These are phyloP conservation scores for Cryptotis parvus DNA, from an alignment of 2,113 vertebrate species.

Conservation along the genomic window DNA sequence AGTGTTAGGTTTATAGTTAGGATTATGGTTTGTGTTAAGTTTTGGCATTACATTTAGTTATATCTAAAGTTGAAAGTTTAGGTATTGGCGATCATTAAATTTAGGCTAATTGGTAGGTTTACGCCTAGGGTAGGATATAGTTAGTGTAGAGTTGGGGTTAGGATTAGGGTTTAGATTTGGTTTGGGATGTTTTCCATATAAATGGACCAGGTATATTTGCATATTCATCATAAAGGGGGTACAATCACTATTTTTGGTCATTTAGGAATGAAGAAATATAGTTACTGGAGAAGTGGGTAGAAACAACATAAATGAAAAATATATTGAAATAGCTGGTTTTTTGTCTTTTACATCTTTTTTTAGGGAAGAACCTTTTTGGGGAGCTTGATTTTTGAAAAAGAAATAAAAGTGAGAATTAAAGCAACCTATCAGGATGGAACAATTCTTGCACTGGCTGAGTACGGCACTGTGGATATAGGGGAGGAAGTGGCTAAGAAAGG, in stretches of 20 bases:
- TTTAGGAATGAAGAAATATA: constrained; percentile 42
- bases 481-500: constrained; percentile 90
- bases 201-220: not conserved
- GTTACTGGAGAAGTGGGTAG: constrained; percentile 42
- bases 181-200: not conserved
- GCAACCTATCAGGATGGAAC: constrained; percentile 86
- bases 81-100: too few relatives aligned
- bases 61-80: not conserved
- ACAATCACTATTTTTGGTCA: not conserved
- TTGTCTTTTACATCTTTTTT: constrained; percentile 55
- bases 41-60: not conserved
- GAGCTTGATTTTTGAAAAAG: constrained; percentile 89
- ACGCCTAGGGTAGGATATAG: too few relatives aligned
- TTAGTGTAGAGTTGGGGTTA: too few relatives aligned
- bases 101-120: too few relatives aligned
- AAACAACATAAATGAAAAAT: constrained; percentile 56
- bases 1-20: too few relatives aligned
- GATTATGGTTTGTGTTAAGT: too few relatives aligned
- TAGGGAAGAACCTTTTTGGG: constrained; percentile 89
- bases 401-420: constrained; percentile 87
- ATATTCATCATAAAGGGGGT: constrained; percentile 22
- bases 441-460: constrained; percentile 86
- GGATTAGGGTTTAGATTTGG: too few relatives aligned
- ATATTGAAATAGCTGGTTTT: constrained; percentile 30
- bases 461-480: constrained; percentile 86